Evolutionary conservation across 2,113 vertebrate species (phyloP).

Genomic region (Corythornis madagascariensis): DNA sequence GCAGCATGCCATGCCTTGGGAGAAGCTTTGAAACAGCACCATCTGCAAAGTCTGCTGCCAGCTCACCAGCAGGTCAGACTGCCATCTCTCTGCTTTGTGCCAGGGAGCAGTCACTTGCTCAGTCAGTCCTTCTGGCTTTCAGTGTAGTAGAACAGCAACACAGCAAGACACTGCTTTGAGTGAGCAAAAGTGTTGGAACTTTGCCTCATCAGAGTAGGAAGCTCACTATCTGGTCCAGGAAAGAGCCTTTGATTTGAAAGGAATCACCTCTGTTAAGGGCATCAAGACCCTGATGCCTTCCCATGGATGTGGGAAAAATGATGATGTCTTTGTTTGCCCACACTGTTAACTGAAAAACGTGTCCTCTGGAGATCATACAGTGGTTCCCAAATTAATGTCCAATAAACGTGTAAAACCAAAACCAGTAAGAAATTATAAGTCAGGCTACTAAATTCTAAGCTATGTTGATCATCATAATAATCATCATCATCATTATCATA

Average conservation of each 20-base stretch:
- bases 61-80: neutral
- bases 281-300: neutral
- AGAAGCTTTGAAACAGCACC: neutral
- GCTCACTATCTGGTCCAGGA: neutral
- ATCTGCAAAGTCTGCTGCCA: neutral
- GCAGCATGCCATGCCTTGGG: neutral
- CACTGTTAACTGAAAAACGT: neutral
- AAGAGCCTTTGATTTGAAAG: neutral
- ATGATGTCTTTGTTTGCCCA: neutral
- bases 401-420: slow-evolving; percentile 59
- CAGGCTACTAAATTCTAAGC: slow-evolving; percentile 75
- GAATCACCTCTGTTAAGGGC: neutral
- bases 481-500: slow-evolving; percentile 37
- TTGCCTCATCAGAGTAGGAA: neutral
- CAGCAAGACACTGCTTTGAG: slow-evolving; percentile 1
- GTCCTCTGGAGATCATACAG: slow-evolving; percentile 50
- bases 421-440: slow-evolving; percentile 73
- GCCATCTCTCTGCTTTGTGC: neutral
- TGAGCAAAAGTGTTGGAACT: slow-evolving; percentile 34
- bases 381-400: slow-evolving; percentile 26
- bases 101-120: neutral
- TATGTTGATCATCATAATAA: slow-evolving; percentile 73
- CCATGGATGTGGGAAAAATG: neutral
- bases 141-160: neutral
- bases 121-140: slow-evolving; percentile 3